Percentiles rank a stretch among this genome's conserved stretches.
phyloP scores from a whole-genome alignment of 64 coral and sea anemone genomes.

The Montipora foliosa region DNA sequence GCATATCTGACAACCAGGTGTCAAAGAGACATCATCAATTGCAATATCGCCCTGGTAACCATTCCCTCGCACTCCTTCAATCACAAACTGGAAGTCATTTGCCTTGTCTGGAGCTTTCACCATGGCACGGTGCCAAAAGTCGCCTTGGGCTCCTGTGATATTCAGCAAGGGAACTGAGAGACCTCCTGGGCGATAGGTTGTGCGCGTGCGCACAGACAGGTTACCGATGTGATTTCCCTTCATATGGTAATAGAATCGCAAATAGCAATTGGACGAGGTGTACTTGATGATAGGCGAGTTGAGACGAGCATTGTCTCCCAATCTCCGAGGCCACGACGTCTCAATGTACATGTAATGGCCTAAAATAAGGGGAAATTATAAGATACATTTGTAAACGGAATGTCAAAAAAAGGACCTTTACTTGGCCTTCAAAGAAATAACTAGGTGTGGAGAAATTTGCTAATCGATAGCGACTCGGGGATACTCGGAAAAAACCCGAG shows the following conservation, averaged over 20 bases:
- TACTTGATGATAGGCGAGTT: conserved; percentile 87
- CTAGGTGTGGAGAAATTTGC: too few species aligned
- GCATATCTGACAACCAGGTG: conserved; percentile 84
- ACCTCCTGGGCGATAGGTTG: conserved; percentile 45
- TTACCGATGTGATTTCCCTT: conserved; percentile 88
- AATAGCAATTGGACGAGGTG: conserved; percentile 70
- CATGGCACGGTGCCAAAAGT: conserved; percentile 88
- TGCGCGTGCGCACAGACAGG: conserved; percentile 70
- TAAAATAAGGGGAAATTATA: neutral
- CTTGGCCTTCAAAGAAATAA: too few species aligned
- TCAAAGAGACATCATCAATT: conserved; percentile 94
- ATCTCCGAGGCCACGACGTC: conserved; percentile 90
- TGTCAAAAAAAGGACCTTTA: too few species aligned
- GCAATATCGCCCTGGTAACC: conserved; percentile 93
- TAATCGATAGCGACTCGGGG: too few species aligned
- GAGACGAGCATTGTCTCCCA: conserved; percentile 87
- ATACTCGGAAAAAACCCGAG: too few species aligned
- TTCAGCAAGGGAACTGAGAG: conserved; percentile 80
- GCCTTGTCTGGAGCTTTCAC: conserved; percentile 46
- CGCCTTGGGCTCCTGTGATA: conserved; percentile 85
- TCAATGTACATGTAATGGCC: conserved; percentile 96
- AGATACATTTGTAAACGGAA: too few species aligned
- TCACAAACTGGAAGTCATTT: conserved; percentile 93
- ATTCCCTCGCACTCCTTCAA: conserved; percentile 86
- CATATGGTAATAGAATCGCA: conserved; percentile 99